A percentile compares a stretch with the other conserved stretches of the same genome.
phyloP scores from a whole-genome alignment of 2,797 vertebrate species.

The Channallabes apus region DNA sequence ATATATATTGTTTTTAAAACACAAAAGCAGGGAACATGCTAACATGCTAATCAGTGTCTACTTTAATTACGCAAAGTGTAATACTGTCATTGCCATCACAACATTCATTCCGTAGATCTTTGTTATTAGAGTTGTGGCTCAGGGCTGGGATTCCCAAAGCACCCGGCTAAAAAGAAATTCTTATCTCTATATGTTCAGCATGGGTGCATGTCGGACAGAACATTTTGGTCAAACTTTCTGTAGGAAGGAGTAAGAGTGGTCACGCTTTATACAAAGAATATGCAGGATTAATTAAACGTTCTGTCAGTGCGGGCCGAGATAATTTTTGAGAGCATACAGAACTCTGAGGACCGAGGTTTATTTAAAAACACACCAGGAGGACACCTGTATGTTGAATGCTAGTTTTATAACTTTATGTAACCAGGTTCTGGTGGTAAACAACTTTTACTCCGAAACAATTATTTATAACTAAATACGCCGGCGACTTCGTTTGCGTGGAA shows the following conservation, averaged over 20 bases:
- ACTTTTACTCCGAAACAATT: no score
- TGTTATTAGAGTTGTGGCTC: background rate
- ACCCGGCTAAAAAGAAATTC: background rate
- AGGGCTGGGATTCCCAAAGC: background rate
- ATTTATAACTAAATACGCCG: no score
- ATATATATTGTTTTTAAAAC: no score
- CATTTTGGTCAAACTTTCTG: background rate
- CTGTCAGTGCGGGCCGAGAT: background rate
- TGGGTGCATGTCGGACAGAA: background rate
- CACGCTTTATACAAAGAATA: no score
- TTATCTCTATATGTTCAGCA: background rate
- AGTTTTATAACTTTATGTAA: background rate
- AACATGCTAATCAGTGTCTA: no score
- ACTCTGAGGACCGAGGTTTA: no score
- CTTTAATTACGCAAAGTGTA: background rate
- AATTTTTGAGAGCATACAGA: no score
- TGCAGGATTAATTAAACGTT: background rate
- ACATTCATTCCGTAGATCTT: background rate
- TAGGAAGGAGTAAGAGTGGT: no score
- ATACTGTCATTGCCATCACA: background rate
- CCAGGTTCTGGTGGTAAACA: background rate
- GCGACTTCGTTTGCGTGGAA: no score
- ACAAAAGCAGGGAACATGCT: no score
- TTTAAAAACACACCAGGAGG: no score
- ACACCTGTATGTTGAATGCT: background rate